phyloP scores from a whole-genome alignment of 1,140 invertebrate species.

The Scaptodrosophila lebanonensis region DNA sequence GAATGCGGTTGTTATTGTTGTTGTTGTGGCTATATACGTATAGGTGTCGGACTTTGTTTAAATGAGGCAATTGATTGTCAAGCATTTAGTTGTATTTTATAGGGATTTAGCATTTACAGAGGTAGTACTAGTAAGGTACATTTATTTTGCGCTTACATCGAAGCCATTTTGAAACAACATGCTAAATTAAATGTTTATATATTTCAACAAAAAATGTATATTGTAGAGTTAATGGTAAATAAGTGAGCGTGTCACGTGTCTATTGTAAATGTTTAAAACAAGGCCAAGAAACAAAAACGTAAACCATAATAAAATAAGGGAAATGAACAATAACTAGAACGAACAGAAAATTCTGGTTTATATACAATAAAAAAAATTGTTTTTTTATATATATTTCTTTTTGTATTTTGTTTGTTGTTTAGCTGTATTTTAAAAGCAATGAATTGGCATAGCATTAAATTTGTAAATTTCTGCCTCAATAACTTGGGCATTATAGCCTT shows the following conservation, averaged over 20 bases:
- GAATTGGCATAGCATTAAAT: constrained; percentile 38
- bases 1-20: constrained; percentile 10
- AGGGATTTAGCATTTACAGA: constrained; percentile 67
- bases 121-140: constrained; percentile 63
- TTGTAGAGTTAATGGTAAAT: constrained; percentile 52
- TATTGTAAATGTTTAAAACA: constrained; percentile 64
- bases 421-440: background rate
- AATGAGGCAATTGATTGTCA: constrained; percentile 48
- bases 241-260: constrained; percentile 68
- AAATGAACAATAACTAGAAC: constrained; percentile 22
- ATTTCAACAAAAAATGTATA: constrained; percentile 48
- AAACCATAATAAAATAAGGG: constrained; percentile 7
- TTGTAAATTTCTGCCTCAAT: constrained; percentile 36
- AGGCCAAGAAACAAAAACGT: constrained; percentile 19
- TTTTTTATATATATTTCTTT: constrained; percentile 34
- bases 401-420: too few species aligned
- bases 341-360: constrained; percentile 35
- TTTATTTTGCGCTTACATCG: constrained; percentile 51
- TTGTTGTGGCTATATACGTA: constrained; percentile 24
- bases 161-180: constrained; percentile 68
- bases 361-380: constrained; percentile 52
- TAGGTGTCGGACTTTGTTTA: constrained; percentile 9
- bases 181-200: constrained; percentile 38
- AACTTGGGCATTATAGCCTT: constrained; percentile 17
- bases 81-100: constrained; percentile 47